Evolutionary conservation across 2,113 vertebrate species (phyloP).

Genomic region (Anseranas semipalmata): DNA sequence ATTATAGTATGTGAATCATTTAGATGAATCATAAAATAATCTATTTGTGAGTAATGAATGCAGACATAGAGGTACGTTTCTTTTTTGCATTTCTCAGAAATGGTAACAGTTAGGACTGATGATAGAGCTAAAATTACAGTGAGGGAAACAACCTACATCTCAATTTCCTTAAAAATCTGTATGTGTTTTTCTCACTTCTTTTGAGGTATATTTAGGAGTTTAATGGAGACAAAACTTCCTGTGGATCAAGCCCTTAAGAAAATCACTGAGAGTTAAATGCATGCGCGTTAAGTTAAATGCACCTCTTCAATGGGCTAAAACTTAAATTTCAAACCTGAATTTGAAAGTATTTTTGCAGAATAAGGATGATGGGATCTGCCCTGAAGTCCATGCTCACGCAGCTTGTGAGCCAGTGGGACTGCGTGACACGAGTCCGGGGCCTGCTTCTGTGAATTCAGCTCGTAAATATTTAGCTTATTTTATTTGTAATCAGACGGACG

Average conservation of each 20-base stretch:
- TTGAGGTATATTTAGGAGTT: neutral
- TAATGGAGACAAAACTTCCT: neutral
- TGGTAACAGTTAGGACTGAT: neutral
- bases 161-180: neutral
- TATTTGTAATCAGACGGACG: neutral
- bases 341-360: rapidly evolving
- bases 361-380: neutral
- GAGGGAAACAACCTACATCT: neutral
- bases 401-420: rapidly evolving
- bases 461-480: neutral
- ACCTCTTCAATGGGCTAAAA: neutral
- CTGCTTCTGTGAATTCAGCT: neutral
- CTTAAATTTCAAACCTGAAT: neutral
- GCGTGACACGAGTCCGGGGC: rapidly evolving
- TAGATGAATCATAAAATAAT: neutral
- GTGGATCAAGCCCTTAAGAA: rapidly evolving
- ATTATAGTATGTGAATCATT: neutral
- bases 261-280: rapidly evolving
- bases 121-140: neutral
- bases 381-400: neutral
- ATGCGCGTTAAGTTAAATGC: neutral
- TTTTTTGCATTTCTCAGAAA: neutral
- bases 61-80: neutral
- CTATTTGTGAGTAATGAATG: neutral
- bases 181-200: rapidly evolving